Conservation (phyloP, 2,797 vertebrate genomes). For the Otolemur crassicaudatus region DNA sequence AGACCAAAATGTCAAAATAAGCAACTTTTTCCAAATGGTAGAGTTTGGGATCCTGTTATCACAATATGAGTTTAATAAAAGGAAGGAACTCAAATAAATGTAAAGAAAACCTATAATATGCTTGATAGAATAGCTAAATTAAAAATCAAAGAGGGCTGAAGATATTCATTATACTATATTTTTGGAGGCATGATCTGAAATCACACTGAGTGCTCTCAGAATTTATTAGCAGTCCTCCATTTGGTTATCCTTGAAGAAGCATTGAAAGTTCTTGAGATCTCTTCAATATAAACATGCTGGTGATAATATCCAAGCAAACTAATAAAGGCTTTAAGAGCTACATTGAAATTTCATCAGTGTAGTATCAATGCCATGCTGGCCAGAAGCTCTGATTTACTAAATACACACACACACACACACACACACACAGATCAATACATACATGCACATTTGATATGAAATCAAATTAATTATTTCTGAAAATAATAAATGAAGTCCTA, state of each 20-base stretch:
- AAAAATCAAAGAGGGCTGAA: background rate
- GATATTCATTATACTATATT: background rate
- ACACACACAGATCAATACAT: background rate
- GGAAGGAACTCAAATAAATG: background rate
- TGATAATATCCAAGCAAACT: background rate
- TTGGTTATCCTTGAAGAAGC: background rate
- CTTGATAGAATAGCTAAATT: conserved; percentile 10
- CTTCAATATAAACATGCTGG: background rate
- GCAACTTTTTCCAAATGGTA: background rate
- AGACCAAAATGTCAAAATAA: conserved; percentile 38
- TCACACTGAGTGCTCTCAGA: background rate
- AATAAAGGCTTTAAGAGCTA: background rate
- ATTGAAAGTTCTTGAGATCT: background rate
- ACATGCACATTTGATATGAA: background rate
- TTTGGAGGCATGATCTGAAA: background rate
- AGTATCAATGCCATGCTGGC: background rate
- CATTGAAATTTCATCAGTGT: background rate
- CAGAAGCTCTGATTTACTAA: background rate
- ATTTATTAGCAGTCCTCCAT: background rate
- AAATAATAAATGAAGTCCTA: background rate
- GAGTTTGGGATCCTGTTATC: background rate
- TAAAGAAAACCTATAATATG: background rate
- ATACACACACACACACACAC: background rate
- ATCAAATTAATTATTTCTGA: conserved; percentile 17
- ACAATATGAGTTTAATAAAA: background rate